Evolutionary conservation across 1,140 invertebrate species (phyloP).

Genomic region (Microplitis demolitor): DNA sequence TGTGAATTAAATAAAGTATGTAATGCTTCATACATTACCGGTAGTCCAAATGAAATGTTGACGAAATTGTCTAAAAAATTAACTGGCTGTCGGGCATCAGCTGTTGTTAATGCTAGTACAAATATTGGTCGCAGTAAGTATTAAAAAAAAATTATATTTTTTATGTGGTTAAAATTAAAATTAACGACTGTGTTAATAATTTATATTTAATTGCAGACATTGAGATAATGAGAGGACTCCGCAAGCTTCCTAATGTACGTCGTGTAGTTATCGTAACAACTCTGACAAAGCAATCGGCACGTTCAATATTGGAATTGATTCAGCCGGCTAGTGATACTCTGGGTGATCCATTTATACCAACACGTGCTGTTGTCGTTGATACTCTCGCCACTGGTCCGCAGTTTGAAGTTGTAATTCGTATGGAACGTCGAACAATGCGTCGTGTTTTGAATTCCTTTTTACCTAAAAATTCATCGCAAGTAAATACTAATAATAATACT

Average conservation of each 20-base stretch:
- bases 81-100: conserved; percentile 40
- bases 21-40: conserved; percentile 54
- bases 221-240: conserved; percentile 51
- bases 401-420: conserved; percentile 54
- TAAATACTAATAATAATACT: neutral
- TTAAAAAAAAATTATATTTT: neutral
- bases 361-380: conserved; percentile 52
- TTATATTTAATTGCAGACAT: conserved; percentile 43
- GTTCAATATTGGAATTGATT: conserved; percentile 56
- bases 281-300: conserved; percentile 57
- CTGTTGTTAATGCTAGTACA: conserved; percentile 53
- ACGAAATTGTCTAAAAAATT: conserved; percentile 43
- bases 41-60: conserved; percentile 46
- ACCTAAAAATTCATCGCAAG: neutral
- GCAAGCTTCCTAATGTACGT: conserved; percentile 49
- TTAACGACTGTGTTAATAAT: neutral
- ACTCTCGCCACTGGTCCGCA: conserved; percentile 51
- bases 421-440: conserved; percentile 50
- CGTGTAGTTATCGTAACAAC: conserved; percentile 56
- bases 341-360: conserved; percentile 55
- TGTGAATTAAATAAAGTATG: conserved; percentile 55
- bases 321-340: conserved; percentile 43
- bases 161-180: neutral
- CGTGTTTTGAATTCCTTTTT: conserved; percentile 34
- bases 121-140: conserved; percentile 51